Percentiles rank a stretch among this genome's conserved stretches.
Evolutionary conservation across 2,888 invertebrate species (phyloP).

Genomic region (Eutolmus rufibarbis): DNA sequence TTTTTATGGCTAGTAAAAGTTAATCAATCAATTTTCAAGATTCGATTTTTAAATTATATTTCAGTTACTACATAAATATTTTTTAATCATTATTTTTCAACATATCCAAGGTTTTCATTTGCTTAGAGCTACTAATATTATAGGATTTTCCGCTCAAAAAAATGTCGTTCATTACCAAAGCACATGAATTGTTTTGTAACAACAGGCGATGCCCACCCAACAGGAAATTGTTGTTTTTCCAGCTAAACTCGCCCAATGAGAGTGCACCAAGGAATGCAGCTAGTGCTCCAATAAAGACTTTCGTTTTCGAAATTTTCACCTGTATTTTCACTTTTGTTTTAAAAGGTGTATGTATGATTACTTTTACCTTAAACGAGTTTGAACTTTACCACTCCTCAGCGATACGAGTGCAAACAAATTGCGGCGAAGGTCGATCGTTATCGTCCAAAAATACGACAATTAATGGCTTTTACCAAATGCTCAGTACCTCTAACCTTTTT

Average conservation of each 20-base stretch:
- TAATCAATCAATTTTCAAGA: too few relatives aligned
- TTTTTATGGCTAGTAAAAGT: too few relatives aligned
- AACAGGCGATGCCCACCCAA: background rate
- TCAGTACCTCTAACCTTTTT: background rate
- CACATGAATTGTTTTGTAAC: background rate
- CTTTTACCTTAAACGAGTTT: conserved; percentile 16
- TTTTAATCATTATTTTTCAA: too few relatives aligned
- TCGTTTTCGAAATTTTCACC: background rate
- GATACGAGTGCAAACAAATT: background rate
- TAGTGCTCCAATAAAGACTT: background rate
- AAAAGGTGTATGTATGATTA: background rate
- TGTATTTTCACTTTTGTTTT: conserved; percentile 16
- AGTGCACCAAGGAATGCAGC: background rate
- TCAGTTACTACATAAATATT: too few relatives aligned
- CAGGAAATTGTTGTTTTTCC: background rate
- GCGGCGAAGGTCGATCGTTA: background rate
- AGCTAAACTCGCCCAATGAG: background rate
- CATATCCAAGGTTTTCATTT: background rate
- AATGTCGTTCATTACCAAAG: background rate
- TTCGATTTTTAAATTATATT: too few relatives aligned
- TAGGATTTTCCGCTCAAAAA: background rate
- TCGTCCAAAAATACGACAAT: background rate
- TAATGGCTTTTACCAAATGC: background rate
- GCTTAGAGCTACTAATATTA: background rate
- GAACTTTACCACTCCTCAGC: background rate